These are phyloP conservation scores for Popillia japonica DNA, from an alignment of 1,140 invertebrate species.

Conservation along the genomic window DNA sequence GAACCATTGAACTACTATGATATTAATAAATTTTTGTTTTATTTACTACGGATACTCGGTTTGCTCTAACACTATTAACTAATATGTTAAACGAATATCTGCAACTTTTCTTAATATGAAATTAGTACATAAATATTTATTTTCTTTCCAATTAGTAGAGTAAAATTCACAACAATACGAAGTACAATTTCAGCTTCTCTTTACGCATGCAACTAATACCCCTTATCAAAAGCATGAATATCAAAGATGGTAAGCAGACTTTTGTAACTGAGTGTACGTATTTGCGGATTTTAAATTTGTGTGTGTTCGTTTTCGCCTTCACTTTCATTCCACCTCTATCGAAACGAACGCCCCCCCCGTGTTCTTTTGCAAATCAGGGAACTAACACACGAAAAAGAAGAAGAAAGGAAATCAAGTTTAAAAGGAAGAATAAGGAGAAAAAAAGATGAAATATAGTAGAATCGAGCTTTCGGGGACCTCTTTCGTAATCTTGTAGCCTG, in stretches of 20 bases:
- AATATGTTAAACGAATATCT: no score
- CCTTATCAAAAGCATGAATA: neutral
- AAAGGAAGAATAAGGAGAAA: conserved; percentile 4
- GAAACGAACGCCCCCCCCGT: conserved; percentile 18
- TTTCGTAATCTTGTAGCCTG: conserved; percentile 36
- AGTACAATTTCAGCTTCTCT: neutral
- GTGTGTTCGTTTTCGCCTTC: conserved; percentile 45
- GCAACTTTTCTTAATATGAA: no score
- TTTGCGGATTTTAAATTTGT: conserved; percentile 50
- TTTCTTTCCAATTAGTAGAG: no score
- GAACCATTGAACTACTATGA: no score
- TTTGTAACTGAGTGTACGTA: conserved; percentile 33
- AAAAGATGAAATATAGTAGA: neutral
- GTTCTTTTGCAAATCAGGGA: conserved; percentile 26
- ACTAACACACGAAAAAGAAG: conserved; percentile 37
- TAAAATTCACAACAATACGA: no score
- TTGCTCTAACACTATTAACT: no score
- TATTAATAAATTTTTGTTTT: no score
- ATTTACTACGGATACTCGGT: no score
- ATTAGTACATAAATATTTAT: no score
- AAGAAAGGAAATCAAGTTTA: conserved; percentile 37
- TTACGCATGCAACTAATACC: neutral
- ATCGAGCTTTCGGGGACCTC: conserved; percentile 3
- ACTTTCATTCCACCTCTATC: conserved; percentile 30
- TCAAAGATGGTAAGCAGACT: no score